These are phyloP conservation scores for Stictonetta naevosa DNA, from an alignment of 2,113 vertebrate species.

Conservation along the genomic window DNA sequence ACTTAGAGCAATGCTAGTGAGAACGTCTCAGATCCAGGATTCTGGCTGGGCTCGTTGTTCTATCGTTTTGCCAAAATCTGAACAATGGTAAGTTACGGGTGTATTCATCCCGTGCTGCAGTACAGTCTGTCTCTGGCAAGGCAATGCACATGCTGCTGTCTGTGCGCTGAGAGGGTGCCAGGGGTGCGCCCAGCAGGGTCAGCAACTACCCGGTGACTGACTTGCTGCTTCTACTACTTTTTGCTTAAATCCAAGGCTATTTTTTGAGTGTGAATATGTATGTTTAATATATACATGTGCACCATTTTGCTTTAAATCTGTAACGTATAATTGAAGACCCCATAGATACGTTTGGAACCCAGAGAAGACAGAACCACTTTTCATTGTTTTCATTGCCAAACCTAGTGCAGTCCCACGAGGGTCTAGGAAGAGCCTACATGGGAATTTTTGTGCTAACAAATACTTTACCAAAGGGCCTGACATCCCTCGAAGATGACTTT, in stretches of 20 bases:
- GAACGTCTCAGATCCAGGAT: neutral
- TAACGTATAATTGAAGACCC: neutral
- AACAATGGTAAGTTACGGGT: neutral
- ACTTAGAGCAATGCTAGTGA: neutral
- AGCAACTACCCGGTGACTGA: neutral
- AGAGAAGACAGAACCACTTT: neutral
- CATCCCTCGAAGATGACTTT: neutral
- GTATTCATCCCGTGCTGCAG: neutral
- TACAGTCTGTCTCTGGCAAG: neutral
- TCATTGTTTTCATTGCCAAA: neutral
- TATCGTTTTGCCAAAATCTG: neutral
- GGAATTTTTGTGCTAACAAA: neutral
- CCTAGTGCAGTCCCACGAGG: neutral
- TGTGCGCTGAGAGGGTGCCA: neutral
- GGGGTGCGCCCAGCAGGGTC: neutral
- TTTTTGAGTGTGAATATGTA: neutral
- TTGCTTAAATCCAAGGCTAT: neutral
- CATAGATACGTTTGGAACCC: neutral
- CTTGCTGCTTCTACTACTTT: neutral
- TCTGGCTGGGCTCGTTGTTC: neutral
- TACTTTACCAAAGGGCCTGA: neutral
- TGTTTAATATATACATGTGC: fast-evolving
- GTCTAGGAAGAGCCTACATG: neutral
- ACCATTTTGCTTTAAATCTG: neutral
- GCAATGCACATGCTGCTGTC: neutral